These are phyloP conservation scores for Vanessa atalanta DNA, from an alignment of 1,140 invertebrate genomes.

Conservation along the genomic window DNA sequence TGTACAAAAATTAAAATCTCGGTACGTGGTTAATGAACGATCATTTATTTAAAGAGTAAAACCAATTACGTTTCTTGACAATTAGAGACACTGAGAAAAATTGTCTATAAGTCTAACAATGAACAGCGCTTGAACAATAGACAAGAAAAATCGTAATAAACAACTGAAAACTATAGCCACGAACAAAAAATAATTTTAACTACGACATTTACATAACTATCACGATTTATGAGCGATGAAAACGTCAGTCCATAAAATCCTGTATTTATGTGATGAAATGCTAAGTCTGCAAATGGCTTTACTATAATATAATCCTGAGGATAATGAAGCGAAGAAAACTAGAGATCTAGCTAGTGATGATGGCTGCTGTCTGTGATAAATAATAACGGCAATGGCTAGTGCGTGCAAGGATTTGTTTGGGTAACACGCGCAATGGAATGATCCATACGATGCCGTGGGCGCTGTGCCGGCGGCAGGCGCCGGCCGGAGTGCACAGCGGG, in stretches of 20 bases:
- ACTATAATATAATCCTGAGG: not conserved
- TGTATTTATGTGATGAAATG: conserved; percentile 1
- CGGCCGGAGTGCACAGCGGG: conserved; percentile 76
- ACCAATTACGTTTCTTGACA: conserved; percentile 26
- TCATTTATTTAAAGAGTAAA: conserved; percentile 32
- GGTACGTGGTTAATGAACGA: conserved; percentile 30
- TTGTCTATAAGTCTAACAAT: conserved; percentile 13
- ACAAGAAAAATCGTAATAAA: conserved; percentile 17
- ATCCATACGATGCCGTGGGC: conserved; percentile 62
- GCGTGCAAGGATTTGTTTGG: conserved; percentile 39
- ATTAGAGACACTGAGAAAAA: conserved; percentile 26
- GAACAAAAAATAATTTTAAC: conserved; percentile 11
- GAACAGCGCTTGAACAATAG: conserved; percentile 17
- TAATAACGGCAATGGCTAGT: conserved; percentile 23
- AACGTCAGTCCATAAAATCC: not conserved
- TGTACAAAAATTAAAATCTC: conserved; percentile 32
- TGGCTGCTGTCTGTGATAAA: conserved; percentile 17
- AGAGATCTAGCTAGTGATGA: conserved; percentile 10
- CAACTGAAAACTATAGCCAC: conserved; percentile 3
- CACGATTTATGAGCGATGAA: not conserved
- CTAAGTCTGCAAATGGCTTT: not conserved
- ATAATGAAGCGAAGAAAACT: not conserved
- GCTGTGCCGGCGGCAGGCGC: conserved; percentile 75
- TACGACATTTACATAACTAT: conserved; percentile 7
- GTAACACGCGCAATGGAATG: conserved; percentile 49